Conservation (phyloP, 2,888 invertebrate genomes). For the Calliphora vomitoria region DNA sequence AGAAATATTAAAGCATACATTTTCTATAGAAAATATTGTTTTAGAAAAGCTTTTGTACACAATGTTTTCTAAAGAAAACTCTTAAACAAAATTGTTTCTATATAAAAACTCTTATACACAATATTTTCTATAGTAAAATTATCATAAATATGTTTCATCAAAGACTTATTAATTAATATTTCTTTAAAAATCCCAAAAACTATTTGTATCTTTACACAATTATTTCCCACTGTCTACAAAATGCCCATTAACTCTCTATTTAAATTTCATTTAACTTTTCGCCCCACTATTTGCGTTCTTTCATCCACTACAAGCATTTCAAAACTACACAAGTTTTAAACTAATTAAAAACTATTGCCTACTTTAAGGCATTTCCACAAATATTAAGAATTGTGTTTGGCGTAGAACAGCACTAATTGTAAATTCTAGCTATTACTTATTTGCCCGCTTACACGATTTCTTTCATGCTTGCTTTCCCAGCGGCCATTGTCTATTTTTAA, state of each 20-base stretch:
- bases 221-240: background rate
- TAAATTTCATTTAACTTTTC: constrained; percentile 3
- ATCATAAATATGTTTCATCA: too few species aligned
- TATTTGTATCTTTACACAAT: background rate
- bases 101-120: too few species aligned
- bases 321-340: constrained; percentile 2
- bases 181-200: too few species aligned
- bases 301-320: constrained; percentile 3
- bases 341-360: constrained; percentile 41
- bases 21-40: too few species aligned
- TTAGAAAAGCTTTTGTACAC: too few species aligned
- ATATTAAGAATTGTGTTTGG: background rate
- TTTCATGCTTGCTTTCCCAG: background rate
- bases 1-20: too few species aligned
- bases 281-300: background rate
- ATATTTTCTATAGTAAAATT: too few species aligned
- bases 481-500: constrained; percentile 12
- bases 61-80: too few species aligned
- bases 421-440: constrained; percentile 9
- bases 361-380: constrained; percentile 41
- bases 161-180: too few species aligned
- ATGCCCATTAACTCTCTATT: background rate
- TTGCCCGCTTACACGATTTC: background rate
- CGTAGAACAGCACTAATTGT: background rate
- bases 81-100: too few species aligned